phyloP scores from a whole-genome alignment of 2,888 invertebrate genomes.

The Isotomurus palustris region DNA sequence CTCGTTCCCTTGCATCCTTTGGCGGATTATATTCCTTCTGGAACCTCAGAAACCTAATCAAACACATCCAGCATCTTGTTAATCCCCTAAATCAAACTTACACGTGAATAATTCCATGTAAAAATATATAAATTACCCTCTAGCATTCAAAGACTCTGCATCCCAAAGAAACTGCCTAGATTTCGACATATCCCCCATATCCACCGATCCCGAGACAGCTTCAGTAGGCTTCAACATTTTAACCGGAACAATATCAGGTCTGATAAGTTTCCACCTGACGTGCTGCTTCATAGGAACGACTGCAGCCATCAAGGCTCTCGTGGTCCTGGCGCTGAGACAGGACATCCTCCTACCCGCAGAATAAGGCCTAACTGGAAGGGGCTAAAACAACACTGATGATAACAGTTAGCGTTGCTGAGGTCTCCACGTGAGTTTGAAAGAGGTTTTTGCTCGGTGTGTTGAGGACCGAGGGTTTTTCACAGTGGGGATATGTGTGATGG shows the following conservation, averaged over 20 bases:
- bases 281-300: too few relatives aligned
- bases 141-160: conserved; percentile 30
- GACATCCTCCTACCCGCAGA: too few relatives aligned
- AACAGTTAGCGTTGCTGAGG: too few relatives aligned
- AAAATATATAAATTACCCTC: conserved; percentile 37
- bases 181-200: conserved; percentile 25
- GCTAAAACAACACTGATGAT: too few relatives aligned
- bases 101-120: neutral
- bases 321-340: too few relatives aligned
- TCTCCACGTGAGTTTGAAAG: too few relatives aligned
- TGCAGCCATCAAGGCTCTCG: too few relatives aligned
- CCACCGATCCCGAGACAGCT: conserved; percentile 25
- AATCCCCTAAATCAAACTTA: neutral
- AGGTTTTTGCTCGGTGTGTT: too few relatives aligned
- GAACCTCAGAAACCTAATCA: conserved; percentile 68
- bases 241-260: neutral
- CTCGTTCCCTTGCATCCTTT: conserved; percentile 58
- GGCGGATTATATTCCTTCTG: conserved; percentile 71
- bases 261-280: too few relatives aligned
- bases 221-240: conserved; percentile 1
- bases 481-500: too few relatives aligned
- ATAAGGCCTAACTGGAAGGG: too few relatives aligned
- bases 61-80: neutral
- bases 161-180: conserved; percentile 34
- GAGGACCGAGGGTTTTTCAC: too few relatives aligned